phyloP scores from a whole-genome alignment of 2,797 vertebrate species.

The Dendrocincla tyrannina region DNA sequence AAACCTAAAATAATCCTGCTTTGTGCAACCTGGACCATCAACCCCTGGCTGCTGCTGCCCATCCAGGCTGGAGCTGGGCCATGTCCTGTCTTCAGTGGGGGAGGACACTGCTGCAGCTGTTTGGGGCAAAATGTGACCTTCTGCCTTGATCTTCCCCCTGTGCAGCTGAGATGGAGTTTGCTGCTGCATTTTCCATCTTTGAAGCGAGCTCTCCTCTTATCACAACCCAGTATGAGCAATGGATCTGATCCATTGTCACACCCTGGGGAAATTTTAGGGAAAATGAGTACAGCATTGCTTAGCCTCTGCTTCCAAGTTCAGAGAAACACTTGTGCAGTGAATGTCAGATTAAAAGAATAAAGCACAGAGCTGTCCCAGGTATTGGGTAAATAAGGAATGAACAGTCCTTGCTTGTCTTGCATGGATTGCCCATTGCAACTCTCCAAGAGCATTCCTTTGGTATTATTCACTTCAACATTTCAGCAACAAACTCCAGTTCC shows the following conservation, averaged over 20 bases:
- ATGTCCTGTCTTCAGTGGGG: neutral
- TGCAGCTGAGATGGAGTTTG: neutral
- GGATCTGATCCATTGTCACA: neutral
- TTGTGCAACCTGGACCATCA: neutral
- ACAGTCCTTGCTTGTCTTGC: neutral
- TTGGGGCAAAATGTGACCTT: neutral
- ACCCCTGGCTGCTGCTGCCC: neutral
- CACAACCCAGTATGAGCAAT: neutral
- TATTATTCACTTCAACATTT: neutral
- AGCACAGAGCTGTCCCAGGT: neutral
- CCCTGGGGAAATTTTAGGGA: neutral
- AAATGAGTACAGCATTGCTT: neutral
- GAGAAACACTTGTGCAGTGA: neutral
- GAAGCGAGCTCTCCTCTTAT: neutral
- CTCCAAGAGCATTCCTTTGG: neutral
- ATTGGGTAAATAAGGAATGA: neutral
- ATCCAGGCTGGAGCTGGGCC: neutral
- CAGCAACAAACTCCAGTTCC: neutral
- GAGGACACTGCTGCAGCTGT: neutral
- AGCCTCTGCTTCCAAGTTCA: neutral
- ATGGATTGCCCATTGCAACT: neutral
- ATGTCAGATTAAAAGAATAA: neutral
- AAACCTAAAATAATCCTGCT: neutral
- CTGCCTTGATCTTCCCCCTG: neutral
- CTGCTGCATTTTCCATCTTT: neutral